Percentiles rank a stretch among this genome's conserved stretches.
Evolutionary conservation across 2,113 vertebrate species (phyloP).

Genomic region (Antennarius striatus): DNA sequence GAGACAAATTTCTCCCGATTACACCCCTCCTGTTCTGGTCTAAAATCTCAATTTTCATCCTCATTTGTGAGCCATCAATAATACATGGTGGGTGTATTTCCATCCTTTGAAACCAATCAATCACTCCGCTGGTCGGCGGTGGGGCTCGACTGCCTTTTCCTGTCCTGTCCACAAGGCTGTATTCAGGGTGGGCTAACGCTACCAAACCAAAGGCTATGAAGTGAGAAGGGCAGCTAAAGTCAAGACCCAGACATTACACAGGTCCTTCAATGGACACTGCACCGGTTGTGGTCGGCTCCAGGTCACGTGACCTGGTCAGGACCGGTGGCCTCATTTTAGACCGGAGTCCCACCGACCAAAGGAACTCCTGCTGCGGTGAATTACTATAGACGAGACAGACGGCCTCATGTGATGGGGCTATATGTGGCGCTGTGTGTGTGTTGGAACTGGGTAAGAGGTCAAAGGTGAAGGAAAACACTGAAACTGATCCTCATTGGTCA

Average conservation of each 20-base stretch:
- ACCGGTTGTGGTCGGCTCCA: not conserved
- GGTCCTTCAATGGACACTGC: slow-evolving; percentile 11
- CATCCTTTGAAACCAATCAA: slow-evolving; percentile 64
- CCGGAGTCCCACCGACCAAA: not conserved
- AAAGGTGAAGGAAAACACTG: slow-evolving; percentile 63
- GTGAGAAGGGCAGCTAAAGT: not conserved
- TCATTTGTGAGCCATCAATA: slow-evolving; percentile 61
- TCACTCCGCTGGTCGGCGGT: slow-evolving; percentile 48
- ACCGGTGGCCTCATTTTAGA: slow-evolving; percentile 16
- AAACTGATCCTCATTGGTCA: slow-evolving; percentile 23
- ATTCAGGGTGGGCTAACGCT: slow-evolving; percentile 4
- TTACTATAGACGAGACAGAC: slow-evolving; percentile 17
- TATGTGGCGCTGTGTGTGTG: slow-evolving; percentile 35
- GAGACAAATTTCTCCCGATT: slow-evolving; percentile 12
- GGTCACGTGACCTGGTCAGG: not conserved
- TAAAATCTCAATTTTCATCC: slow-evolving; percentile 21
- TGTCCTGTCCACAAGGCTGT: slow-evolving; percentile 29
- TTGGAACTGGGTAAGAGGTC: slow-evolving; percentile 41
- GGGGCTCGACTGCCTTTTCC: slow-evolving; percentile 28
- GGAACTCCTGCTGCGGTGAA: slow-evolving; percentile 16
- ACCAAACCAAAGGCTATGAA: slow-evolving; percentile 11
- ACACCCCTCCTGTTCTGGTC: not conserved
- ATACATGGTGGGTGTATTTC: slow-evolving; percentile 67
- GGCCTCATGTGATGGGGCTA: slow-evolving; percentile 39
- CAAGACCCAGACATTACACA: slow-evolving; percentile 7